Evolutionary conservation across 2,888 invertebrate species (phyloP), one percentile per base, ranked within the genome.

Genomic region (Corythucha ciliata): DNA sequence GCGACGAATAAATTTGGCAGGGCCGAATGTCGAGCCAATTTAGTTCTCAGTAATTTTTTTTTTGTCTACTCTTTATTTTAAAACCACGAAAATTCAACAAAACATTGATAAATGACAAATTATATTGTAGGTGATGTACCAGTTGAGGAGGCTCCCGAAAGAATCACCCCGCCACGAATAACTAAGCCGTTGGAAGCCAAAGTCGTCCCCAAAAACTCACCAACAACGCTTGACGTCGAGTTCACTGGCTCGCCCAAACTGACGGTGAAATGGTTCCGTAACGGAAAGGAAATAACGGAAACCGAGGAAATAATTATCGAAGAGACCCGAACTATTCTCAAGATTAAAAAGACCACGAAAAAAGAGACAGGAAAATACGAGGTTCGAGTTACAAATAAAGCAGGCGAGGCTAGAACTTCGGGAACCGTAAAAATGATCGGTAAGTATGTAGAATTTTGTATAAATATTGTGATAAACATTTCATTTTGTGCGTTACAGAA

Each of bases 331-430:
- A 82, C 84, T 0, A 75, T 70, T 36, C 69, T 89, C 22, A 74
- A 69, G 59, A 77, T 90, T 54, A 70, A 74, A 29, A 79, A 83
- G 58, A 75, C 78, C 61, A 77, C 78, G 36, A 81, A 80, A 66
- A 81, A 81, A 63, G 83, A 86, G 65, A 76, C 78, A 54, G 93
- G 93, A 24, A 89, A 88, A 68, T 93, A 91, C 68, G 90, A 91
- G 73, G 80, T 90, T 12, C 73, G 81, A 22, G 81, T 87, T n/a
- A 76, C 79, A 62, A 87, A 86, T 69, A 74, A 77, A 53, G 79
- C 77, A 39, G 82, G 88, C 10, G 81, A 86, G 64, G 83, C 82
- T 2, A 80, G 83, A 63, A 80, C 87, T 27, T 83, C 84, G 3
- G 83, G 89, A 53, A 83, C 88, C 0, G 79, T 93, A n/a, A 79